Percentiles rank a stretch among this genome's conserved stretches.
phyloP scores from a whole-genome alignment of 2,113 vertebrate species.

The Gymnorhina tibicen region DNA sequence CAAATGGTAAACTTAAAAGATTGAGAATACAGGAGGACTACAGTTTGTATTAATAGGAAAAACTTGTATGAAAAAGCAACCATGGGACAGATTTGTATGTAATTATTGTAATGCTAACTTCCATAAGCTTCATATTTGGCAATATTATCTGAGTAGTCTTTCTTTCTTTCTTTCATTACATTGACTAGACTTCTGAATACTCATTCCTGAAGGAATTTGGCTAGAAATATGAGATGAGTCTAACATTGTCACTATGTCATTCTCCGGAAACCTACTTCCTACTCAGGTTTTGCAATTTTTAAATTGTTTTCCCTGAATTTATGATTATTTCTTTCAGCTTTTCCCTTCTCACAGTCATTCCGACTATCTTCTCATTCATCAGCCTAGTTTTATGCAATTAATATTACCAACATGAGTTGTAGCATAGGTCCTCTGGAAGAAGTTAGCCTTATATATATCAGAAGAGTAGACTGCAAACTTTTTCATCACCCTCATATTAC shows the following conservation, averaged over 20 bases:
- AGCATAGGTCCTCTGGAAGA: neutral
- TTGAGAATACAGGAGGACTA: neutral
- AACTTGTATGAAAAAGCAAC: neutral
- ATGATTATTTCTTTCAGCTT: neutral
- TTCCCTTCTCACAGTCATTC: neutral
- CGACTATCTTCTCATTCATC: neutral
- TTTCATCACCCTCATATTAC: neutral
- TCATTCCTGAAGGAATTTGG: neutral
- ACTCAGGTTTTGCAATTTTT: neutral
- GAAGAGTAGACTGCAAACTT: neutral
- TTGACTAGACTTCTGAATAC: neutral
- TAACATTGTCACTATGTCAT: neutral
- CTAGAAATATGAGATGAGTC: neutral
- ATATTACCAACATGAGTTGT: neutral
- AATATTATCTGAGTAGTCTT: neutral
- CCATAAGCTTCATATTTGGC: neutral
- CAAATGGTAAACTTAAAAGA: neutral
- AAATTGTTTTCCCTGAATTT: neutral
- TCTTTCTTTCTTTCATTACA: neutral
- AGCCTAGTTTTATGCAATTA: neutral
- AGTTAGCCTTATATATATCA: neutral
- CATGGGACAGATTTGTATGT: neutral
- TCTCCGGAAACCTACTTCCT: neutral
- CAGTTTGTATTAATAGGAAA: neutral
- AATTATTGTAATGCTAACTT: neutral